A percentile compares a stretch with the other conserved stretches of the same genome.
Evolutionary conservation across 1,140 invertebrate genomes (phyloP).

Genomic region (Drosophila neocordata): DNA sequence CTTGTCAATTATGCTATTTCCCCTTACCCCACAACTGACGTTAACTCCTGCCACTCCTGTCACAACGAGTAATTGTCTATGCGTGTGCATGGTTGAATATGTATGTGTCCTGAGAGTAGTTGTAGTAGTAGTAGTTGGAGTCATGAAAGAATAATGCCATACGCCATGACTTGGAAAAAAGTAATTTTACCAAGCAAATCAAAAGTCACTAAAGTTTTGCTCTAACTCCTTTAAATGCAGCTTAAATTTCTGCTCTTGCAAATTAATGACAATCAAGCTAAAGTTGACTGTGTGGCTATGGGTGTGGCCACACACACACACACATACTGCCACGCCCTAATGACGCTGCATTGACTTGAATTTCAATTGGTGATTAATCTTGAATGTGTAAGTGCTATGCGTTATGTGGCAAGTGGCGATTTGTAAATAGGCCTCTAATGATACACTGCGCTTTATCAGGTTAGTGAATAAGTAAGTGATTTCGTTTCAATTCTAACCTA

Average conservation of each 20-base stretch:
- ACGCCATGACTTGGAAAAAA: conserved; percentile 42
- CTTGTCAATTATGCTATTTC: conserved; percentile 57
- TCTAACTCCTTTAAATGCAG: conserved; percentile 16
- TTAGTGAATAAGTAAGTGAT: too few species aligned
- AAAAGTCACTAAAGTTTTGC: conserved; percentile 40
- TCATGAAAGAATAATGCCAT: conserved; percentile 6
- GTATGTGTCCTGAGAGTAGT: too few species aligned
- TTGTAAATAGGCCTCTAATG: conserved; percentile 39
- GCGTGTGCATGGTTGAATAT: neutral
- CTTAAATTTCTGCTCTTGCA: conserved; percentile 42
- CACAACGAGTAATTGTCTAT: neutral
- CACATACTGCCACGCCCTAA: conserved; percentile 24
- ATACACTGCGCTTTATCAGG: too few species aligned
- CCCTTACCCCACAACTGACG: conserved; percentile 24
- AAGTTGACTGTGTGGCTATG: conserved; percentile 5
- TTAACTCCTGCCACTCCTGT: conserved; percentile 2
- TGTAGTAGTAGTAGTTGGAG: neutral
- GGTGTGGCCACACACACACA: neutral
- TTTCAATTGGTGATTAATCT: conserved; percentile 44
- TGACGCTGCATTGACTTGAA: conserved; percentile 53
- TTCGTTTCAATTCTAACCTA: too few species aligned
- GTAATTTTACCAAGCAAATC: conserved; percentile 38
- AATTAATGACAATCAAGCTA: conserved; percentile 41
- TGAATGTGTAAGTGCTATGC: conserved; percentile 38
- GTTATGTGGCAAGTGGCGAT: conserved; percentile 19